A percentile compares a stretch with the other conserved stretches of the same genome.
Evolutionary conservation across 2,797 vertebrate genomes (phyloP).

Genomic region (Lophius americanus): DNA sequence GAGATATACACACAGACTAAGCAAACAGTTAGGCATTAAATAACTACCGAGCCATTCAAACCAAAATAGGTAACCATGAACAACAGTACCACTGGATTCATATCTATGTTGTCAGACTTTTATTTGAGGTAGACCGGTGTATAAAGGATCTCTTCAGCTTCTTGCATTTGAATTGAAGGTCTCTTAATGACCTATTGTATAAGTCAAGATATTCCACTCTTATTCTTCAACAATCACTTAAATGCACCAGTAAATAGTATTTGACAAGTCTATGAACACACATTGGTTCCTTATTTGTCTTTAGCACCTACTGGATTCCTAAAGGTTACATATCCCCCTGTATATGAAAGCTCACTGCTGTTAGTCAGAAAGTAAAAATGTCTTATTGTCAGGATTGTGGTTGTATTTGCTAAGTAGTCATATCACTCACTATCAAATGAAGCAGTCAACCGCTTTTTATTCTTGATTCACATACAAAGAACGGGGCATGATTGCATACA

Average conservation of each 20-base stretch:
- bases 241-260: slow-evolving; percentile 25
- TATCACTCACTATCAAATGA: slow-evolving; percentile 33
- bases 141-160: no score
- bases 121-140: slow-evolving; percentile 30
- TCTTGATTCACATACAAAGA: slow-evolving; percentile 24
- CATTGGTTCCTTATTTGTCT: slow-evolving; percentile 58
- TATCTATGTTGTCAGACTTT: no score
- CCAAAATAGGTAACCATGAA: no score
- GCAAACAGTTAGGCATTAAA: no score
- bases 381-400: slow-evolving; percentile 26
- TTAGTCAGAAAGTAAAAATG: slow-evolving; percentile 40
- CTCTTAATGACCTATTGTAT: no score
- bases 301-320: slow-evolving; percentile 54
- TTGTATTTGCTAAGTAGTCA: slow-evolving; percentile 26
- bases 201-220: slow-evolving; percentile 62
- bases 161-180: no score
- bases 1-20: no score
- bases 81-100: no score
- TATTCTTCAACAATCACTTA: slow-evolving; percentile 52
- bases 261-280: slow-evolving; percentile 48
- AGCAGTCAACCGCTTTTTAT: slow-evolving; percentile 40
- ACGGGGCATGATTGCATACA: slow-evolving; percentile 12
- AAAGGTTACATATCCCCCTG: slow-evolving; percentile 41
- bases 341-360: slow-evolving; percentile 37
- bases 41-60: no score